phyloP scores from a whole-genome alignment of 1,140 invertebrate genomes.

The Apis dorsata region DNA sequence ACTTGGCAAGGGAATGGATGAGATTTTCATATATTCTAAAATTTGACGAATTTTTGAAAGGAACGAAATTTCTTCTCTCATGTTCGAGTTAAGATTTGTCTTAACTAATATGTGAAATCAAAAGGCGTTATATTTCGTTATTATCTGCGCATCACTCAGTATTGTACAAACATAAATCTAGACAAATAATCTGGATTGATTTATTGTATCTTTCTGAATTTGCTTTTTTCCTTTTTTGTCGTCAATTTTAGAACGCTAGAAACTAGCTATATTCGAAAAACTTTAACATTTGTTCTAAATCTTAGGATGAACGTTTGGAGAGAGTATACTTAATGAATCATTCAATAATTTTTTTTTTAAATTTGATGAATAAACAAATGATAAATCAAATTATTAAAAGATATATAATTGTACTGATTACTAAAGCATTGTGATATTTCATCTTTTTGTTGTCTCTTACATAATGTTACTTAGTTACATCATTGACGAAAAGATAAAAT shows the following conservation, averaged over 20 bases:
- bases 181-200: conserved; percentile 22
- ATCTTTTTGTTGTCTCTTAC: not conserved
- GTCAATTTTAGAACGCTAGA: not conserved
- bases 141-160: not conserved
- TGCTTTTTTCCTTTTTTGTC: not conserved
- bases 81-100: too few relatives aligned
- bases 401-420: not conserved
- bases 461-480: not conserved
- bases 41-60: too few relatives aligned
- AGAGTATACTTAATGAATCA: too few relatives aligned
- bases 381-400: not conserved
- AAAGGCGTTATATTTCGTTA: too few relatives aligned
- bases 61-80: too few relatives aligned
- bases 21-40: too few relatives aligned
- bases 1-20: not conserved
- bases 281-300: too few relatives aligned
- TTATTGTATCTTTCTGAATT: conserved; percentile 19
- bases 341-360: not conserved
- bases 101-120: conserved; percentile 1
- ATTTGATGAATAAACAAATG: not conserved
- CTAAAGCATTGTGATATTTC: not conserved
- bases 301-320: not conserved
- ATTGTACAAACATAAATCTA: conserved; percentile 22
- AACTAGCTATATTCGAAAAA: not conserved
- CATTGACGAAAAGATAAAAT: not conserved